Conservation (phyloP, 2,888 invertebrate genomes). For the Hoplodrina ambigua region DNA sequence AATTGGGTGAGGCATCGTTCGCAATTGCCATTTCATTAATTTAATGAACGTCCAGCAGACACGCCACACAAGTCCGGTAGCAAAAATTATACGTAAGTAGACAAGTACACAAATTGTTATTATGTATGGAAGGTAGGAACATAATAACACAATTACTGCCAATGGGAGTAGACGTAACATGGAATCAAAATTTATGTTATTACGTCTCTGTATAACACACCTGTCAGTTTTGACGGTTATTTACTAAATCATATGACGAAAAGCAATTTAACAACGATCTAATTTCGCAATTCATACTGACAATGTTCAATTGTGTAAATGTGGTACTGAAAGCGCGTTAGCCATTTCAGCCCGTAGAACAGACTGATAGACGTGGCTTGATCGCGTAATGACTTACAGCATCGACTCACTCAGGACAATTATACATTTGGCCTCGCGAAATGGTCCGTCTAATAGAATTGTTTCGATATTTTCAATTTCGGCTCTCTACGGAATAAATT, state of each 20-base stretch:
- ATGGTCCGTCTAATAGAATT: slow-evolving; percentile 39
- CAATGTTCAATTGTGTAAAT: slow-evolving; percentile 86
- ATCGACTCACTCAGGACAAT: slow-evolving; percentile 62
- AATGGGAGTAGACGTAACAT: slow-evolving; percentile 60
- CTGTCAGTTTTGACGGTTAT: slow-evolving; percentile 77
- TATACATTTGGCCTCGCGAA: slow-evolving; percentile 49
- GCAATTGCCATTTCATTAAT: slow-evolving; percentile 77
- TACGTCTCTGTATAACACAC: slow-evolving; percentile 68
- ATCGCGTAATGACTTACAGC: slow-evolving; percentile 68
- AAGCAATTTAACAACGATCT: slow-evolving; percentile 85
- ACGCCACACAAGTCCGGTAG: slow-evolving; percentile 66
- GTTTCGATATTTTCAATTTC: slow-evolving; percentile 56
- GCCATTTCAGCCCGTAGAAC: slow-evolving; percentile 70
- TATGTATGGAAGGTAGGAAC: slow-evolving; percentile 54
- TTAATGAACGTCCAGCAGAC: slow-evolving; percentile 76
- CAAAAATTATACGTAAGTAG: slow-evolving; percentile 41
- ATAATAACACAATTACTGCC: slow-evolving; percentile 59
- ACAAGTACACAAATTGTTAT: slow-evolving; percentile 51
- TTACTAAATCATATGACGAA: slow-evolving; percentile 83
- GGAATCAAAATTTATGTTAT: slow-evolving; percentile 57
- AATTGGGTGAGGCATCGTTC: slow-evolving; percentile 70
- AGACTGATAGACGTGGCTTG: slow-evolving; percentile 66
- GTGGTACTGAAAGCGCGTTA: slow-evolving; percentile 77
- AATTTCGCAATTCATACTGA: slow-evolving; percentile 84
- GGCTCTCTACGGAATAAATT: slow-evolving; percentile 30